Conservation (phyloP, 2,113 vertebrate genomes). For the Sebastes fasciatus region DNA sequence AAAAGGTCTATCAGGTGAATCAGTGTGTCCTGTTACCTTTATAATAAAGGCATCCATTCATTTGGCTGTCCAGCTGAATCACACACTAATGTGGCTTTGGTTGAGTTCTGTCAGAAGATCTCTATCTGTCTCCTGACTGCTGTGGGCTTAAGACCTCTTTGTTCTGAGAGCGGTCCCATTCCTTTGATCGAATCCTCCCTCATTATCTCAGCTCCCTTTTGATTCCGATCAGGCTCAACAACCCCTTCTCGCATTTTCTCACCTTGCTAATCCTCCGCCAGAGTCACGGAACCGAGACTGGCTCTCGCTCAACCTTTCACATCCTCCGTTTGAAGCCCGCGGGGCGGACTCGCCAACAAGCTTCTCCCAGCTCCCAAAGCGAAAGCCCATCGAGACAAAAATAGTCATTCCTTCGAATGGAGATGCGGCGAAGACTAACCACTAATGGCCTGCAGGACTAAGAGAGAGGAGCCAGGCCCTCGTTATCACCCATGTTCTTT, state of each 20-base stretch:
- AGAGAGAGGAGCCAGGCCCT: conserved; percentile 57
- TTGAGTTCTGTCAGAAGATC: conserved; percentile 24
- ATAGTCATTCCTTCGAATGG: conserved; percentile 36
- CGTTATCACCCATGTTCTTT: conserved; percentile 74
- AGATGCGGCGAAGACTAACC: conserved; percentile 44
- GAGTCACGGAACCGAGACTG: conserved; percentile 9
- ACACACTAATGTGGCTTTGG: conserved; percentile 26
- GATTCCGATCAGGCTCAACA: conserved; percentile 59
- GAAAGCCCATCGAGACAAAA: conserved; percentile 42
- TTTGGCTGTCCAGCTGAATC: conserved; percentile 24
- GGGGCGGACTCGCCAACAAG: background rate
- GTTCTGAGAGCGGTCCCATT: conserved; percentile 34
- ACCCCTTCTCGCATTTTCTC: conserved; percentile 33
- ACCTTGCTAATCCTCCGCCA: conserved; percentile 60
- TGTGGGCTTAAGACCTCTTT: conserved; percentile 55
- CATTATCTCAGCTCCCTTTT: conserved; percentile 58
- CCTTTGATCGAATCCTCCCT: conserved; percentile 65
- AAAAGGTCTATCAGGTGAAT: background rate
- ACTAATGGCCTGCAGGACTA: conserved; percentile 69
- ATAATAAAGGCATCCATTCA: background rate
- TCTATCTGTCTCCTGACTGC: conserved; percentile 33
- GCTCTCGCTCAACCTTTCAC: conserved; percentile 44
- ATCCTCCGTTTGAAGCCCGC: conserved; percentile 32
- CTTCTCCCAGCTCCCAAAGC: conserved; percentile 18
- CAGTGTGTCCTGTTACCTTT: background rate